Percentiles rank a stretch among this genome's conserved stretches.
These are phyloP conservation scores for Coenobita brevimanus DNA, from an alignment of 1,140 invertebrate genomes.

Conservation along the genomic window DNA sequence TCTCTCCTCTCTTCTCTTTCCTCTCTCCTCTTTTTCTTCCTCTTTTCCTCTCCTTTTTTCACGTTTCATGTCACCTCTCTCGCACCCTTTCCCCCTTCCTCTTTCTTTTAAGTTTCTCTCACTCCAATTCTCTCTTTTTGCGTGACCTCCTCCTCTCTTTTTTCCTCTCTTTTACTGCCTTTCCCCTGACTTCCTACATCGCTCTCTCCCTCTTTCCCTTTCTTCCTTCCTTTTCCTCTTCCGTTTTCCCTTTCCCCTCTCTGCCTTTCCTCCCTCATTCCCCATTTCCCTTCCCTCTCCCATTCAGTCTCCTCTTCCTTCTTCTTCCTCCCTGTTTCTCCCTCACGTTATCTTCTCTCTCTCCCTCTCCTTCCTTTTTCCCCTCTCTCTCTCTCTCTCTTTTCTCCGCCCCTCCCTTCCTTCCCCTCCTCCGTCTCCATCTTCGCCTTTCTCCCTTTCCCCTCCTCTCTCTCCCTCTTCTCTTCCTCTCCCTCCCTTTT, in stretches of 20 bases:
- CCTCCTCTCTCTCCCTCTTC: background rate
- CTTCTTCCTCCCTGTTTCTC: too few species aligned
- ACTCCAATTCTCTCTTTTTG: background rate
- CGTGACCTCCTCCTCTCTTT: background rate
- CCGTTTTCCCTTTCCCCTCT: background rate
- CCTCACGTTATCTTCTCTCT: too few species aligned
- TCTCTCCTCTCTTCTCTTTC: too few species aligned
- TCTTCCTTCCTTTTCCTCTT: background rate
- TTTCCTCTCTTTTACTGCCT: background rate
- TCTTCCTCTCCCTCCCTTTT: background rate
- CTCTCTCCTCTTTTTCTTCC: background rate
- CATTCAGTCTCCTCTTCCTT: background rate
- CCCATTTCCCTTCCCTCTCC: background rate
- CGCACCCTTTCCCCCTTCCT: background rate
- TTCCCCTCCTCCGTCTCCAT: background rate
- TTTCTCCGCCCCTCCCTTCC: background rate
- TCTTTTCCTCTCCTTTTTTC: background rate
- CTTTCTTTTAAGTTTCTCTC: background rate
- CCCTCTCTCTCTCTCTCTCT: background rate
- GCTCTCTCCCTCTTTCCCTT: too few species aligned
- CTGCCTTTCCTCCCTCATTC: background rate
- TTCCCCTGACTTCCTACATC: background rate
- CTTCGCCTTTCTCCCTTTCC: background rate
- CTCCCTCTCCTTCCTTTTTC: conserved; percentile 2
- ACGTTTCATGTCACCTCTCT: background rate